These are phyloP conservation scores for Vulpes lagopus DNA, from an alignment of 2,113 vertebrate species.

Conservation along the genomic window DNA sequence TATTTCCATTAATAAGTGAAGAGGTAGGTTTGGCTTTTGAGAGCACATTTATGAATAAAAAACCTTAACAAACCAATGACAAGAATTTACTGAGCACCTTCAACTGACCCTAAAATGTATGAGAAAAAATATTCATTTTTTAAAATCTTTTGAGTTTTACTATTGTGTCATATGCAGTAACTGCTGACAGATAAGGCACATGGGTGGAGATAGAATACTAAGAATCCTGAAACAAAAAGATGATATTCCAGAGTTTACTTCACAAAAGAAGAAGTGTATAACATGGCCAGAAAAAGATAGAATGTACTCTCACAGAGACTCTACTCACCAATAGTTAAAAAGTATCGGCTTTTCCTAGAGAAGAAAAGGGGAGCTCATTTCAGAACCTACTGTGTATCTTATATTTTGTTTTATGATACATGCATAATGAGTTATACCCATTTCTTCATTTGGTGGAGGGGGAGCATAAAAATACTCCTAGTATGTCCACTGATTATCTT, in stretches of 20 bases:
- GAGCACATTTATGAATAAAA: neutral
- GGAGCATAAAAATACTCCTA: neutral
- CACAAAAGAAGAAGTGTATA: neutral
- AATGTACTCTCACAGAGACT: neutral
- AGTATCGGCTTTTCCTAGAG: neutral
- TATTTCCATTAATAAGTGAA: neutral
- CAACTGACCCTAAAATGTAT: neutral
- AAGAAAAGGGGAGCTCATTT: neutral
- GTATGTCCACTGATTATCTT: neutral
- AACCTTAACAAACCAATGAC: neutral
- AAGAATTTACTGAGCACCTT: neutral
- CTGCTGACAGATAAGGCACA: neutral
- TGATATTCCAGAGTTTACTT: neutral
- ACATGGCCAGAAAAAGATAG: neutral
- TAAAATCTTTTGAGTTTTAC: neutral
- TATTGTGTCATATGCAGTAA: neutral
- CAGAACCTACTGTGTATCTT: neutral
- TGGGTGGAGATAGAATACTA: neutral
- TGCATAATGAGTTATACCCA: neutral
- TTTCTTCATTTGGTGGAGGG: neutral
- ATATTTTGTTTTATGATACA: neutral
- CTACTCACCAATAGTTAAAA: neutral
- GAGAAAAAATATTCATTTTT: conserved; percentile 8
- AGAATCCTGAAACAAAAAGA: neutral
- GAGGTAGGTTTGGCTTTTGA: neutral